These are phyloP conservation scores for Jacana jacana DNA, from an alignment of 2,113 vertebrate genomes.

Conservation along the genomic window DNA sequence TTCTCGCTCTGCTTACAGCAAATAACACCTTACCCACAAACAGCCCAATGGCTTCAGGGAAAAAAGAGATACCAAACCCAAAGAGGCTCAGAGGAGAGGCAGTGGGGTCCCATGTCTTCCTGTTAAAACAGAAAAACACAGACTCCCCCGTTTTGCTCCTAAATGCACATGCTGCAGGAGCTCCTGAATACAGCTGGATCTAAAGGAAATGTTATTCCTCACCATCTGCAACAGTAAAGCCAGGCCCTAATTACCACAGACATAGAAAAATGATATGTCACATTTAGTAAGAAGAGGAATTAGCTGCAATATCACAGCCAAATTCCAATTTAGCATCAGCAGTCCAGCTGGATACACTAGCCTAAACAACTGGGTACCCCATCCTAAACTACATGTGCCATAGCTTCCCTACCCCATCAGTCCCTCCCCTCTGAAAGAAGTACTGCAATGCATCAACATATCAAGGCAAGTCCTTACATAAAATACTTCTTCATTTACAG, in stretches of 20 bases:
- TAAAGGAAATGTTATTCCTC: not conserved
- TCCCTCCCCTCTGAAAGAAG: not conserved
- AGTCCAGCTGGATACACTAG: not conserved
- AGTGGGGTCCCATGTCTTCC: not conserved
- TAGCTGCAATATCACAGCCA: not conserved
- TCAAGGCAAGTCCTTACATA: not conserved
- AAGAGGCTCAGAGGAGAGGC: not conserved
- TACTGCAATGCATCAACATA: rapidly evolving
- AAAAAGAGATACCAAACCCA: not conserved
- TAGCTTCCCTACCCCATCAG: not conserved
- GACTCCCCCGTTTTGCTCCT: not conserved
- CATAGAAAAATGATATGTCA: not conserved
- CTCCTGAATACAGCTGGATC: not conserved
- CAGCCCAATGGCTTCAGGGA: rapidly evolving
- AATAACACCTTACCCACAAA: not conserved
- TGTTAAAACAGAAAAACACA: not conserved
- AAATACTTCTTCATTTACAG: not conserved
- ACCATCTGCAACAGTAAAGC: not conserved
- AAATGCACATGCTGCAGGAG: not conserved
- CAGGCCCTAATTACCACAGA: not conserved
- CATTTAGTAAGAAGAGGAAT: not conserved
- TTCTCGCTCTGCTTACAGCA: not conserved
- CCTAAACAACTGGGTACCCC: rapidly evolving
- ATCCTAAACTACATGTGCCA: not conserved
- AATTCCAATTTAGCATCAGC: not conserved